phyloP scores from a whole-genome alignment of 2,797 vertebrate species.

The Buphagus erythrorhynchus region DNA sequence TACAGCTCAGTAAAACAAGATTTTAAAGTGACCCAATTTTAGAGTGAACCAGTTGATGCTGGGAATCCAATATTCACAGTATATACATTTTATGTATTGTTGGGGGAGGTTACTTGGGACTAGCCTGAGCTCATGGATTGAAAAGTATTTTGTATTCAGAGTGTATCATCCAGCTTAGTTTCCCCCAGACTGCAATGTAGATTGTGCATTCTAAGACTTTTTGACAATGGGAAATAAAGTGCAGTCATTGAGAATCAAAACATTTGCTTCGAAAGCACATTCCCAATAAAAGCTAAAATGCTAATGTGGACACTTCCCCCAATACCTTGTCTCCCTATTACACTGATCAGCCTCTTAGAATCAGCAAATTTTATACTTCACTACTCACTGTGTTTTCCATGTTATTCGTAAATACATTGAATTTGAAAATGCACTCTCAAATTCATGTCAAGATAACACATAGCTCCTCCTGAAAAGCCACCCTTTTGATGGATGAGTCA shows the following conservation, averaged over 20 bases:
- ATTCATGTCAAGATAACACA: neutral
- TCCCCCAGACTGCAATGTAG: neutral
- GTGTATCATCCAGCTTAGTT: neutral
- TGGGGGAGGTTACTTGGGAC: neutral
- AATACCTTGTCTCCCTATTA: neutral
- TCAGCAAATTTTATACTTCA: slow-evolving; percentile 7
- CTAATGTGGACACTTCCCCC: neutral
- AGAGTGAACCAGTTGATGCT: neutral
- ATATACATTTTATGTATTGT: neutral
- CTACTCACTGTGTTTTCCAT: neutral
- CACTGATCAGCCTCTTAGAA: neutral
- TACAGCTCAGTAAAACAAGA: neutral
- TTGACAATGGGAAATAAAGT: neutral
- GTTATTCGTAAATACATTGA: neutral
- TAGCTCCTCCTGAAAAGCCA: neutral
- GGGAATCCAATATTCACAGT: neutral
- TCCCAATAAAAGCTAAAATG: neutral
- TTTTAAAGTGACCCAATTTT: neutral
- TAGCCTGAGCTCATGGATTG: neutral
- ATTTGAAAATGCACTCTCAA: neutral
- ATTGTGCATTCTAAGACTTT: neutral
- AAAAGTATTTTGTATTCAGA: neutral
- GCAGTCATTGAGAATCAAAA: neutral
- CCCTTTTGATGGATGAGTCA: neutral
- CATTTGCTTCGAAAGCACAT: neutral